phyloP scores from a whole-genome alignment of 2,888 invertebrate genomes.

The Hemistola chrysoprasaria region DNA sequence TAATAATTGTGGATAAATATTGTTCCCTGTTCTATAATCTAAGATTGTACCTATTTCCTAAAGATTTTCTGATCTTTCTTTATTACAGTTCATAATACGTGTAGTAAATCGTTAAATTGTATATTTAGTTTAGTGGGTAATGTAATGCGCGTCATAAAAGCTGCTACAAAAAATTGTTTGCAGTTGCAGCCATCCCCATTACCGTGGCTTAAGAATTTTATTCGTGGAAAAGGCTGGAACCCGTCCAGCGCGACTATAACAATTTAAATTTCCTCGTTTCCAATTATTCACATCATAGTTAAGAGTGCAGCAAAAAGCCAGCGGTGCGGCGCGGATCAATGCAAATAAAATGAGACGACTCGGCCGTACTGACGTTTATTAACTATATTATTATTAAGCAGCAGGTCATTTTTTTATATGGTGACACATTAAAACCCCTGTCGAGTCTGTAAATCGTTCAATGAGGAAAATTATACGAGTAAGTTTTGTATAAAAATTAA shows the following conservation, averaged over 20 bases:
- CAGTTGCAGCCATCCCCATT: slow-evolving; percentile 10
- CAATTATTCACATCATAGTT: slow-evolving; percentile 23
- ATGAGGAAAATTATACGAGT: not conserved
- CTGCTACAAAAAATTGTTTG: slow-evolving; percentile 15
- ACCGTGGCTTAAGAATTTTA: slow-evolving; percentile 16
- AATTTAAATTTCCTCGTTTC: slow-evolving; percentile 22
- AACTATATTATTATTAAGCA: slow-evolving; percentile 28
- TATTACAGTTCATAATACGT: slow-evolving; percentile 3
- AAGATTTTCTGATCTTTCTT: too few species aligned
- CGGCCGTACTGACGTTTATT: slow-evolving; percentile 21
- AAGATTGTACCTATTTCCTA: too few species aligned
- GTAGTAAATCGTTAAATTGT: slow-evolving; percentile 15
- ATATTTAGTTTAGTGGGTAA: slow-evolving; percentile 14
- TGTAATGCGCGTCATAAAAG: slow-evolving; percentile 16
- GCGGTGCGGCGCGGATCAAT: slow-evolving; percentile 5
- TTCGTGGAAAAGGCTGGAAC: slow-evolving; percentile 21
- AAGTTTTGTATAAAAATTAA: not conserved
- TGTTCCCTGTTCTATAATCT: too few species aligned
- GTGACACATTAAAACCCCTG: slow-evolving; percentile 9
- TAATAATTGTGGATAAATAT: too few species aligned
- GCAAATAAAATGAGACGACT: slow-evolving; percentile 26
- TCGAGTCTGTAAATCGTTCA: slow-evolving; percentile 1
- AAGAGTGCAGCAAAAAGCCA: slow-evolving; percentile 19
- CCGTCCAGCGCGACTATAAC: slow-evolving; percentile 20
- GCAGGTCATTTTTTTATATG: slow-evolving; percentile 26